Conservation (phyloP, 2,888 invertebrate genomes). For the Troides oblongomaculatus region DNA sequence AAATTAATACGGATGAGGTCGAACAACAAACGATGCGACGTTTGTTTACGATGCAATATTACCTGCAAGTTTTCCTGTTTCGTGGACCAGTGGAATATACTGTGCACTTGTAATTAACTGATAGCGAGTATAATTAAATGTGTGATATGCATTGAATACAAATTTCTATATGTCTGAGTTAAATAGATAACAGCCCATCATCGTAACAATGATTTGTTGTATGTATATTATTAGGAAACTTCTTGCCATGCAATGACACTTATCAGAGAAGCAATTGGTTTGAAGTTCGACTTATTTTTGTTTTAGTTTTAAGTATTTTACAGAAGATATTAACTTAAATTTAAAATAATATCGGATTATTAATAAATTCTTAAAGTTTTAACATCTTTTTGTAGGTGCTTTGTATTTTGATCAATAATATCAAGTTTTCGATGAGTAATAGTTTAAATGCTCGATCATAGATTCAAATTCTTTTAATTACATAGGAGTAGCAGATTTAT, state of each 20-base stretch:
- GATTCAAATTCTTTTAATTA: too few species aligned
- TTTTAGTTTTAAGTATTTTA: too few species aligned
- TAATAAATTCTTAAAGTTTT: too few species aligned
- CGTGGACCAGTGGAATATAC: slow-evolving; percentile 32
- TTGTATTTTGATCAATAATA: too few species aligned
- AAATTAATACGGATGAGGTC: slow-evolving; percentile 15
- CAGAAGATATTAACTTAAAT: too few species aligned
- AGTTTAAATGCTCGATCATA: too few species aligned
- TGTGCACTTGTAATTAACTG: slow-evolving; percentile 33
- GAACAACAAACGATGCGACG: slow-evolving; percentile 25
- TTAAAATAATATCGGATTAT: too few species aligned
- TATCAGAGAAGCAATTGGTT: not conserved
- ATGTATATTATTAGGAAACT: not conserved
- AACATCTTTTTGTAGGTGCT: too few species aligned
- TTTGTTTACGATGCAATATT: slow-evolving; percentile 23
- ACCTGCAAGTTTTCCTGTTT: slow-evolving; percentile 38
- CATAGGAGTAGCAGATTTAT: too few species aligned
- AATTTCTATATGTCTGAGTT: slow-evolving; percentile 22
- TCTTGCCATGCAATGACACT: not conserved
- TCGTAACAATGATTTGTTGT: not conserved
- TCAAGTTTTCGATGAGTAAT: too few species aligned
- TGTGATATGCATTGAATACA: slow-evolving; percentile 26
- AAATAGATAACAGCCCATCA: slow-evolving; percentile 12
- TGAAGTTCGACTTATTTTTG: too few species aligned
- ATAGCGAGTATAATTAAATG: slow-evolving; percentile 28